These are phyloP conservation scores for Hydriomena furcata DNA, from an alignment of 2,888 invertebrate species.

Conservation along the genomic window DNA sequence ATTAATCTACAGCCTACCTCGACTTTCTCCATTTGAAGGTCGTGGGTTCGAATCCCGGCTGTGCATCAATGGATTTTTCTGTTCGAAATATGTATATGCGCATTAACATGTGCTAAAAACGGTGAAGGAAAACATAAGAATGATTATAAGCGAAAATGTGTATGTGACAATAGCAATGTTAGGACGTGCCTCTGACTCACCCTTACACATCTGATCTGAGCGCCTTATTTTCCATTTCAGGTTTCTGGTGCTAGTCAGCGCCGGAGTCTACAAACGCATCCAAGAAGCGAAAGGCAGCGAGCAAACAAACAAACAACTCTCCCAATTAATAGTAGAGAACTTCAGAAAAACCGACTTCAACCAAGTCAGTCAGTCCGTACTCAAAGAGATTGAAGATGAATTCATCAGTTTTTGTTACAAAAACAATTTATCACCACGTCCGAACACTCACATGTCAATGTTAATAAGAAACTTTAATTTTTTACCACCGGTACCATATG, in stretches of 20 bases:
- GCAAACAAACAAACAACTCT: constrained; percentile 91
- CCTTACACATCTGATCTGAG: no score
- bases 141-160: no score
- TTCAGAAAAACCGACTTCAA: constrained; percentile 90
- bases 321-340: constrained; percentile 91
- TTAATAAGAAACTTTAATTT: constrained; percentile 94
- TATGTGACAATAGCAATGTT: no score
- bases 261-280: constrained; percentile 92
- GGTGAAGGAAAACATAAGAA: no score
- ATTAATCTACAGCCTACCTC: no score
- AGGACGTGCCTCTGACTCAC: no score
- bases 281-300: constrained; percentile 89
- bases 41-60: no score
- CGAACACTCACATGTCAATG: constrained; percentile 93
- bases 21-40: no score
- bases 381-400: constrained; percentile 92
- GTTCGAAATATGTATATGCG: no score
- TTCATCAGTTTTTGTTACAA: constrained; percentile 90
- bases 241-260: constrained; percentile 93
- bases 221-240: constrained; percentile 55
- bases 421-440: constrained; percentile 78
- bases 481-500: constrained; percentile 81
- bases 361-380: constrained; percentile 93
- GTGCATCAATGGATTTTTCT: no score
- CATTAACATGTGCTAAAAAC: no score